Percentiles rank a stretch among this genome's conserved stretches.
phyloP scores from a whole-genome alignment of 2,113 vertebrate genomes.

The Litocranius walleri region DNA sequence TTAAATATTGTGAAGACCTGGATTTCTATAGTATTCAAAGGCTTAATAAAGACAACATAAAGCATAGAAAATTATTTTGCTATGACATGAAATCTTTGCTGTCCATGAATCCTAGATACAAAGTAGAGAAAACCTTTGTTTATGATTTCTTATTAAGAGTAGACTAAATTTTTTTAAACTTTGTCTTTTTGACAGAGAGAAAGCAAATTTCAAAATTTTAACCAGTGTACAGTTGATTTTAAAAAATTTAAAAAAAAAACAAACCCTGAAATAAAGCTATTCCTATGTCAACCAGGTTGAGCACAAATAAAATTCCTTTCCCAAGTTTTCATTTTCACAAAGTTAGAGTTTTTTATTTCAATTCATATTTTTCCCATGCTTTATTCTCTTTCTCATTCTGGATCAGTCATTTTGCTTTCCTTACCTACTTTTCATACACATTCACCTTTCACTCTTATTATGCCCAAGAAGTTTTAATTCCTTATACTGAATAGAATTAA shows the following conservation, averaged over 20 bases:
- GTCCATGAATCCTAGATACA: not conserved
- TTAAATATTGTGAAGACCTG: not conserved
- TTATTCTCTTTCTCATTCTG: not conserved
- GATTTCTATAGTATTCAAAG: not conserved
- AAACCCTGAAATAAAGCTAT: not conserved
- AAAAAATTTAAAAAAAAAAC: not conserved
- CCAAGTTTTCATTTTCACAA: not conserved
- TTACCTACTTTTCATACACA: not conserved
- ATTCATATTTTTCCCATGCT: not conserved
- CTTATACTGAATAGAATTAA: not conserved
- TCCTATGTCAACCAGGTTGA: not conserved
- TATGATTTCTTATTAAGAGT: not conserved
- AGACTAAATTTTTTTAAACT: not conserved
- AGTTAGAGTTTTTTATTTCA: not conserved
- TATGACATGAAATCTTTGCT: not conserved
- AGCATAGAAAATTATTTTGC: no score
- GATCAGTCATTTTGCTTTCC: not conserved
- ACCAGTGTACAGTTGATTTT: not conserved
- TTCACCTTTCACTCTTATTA: not conserved
- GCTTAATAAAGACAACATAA: not conserved
- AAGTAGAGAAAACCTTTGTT: not conserved
- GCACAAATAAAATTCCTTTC: not conserved
- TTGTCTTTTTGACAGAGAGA: not conserved
- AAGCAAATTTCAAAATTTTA: not conserved
- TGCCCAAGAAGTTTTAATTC: not conserved